These are phyloP conservation scores for Lagothrix lagotricha DNA, from an alignment of 2,797 vertebrate genomes.

Conservation along the genomic window DNA sequence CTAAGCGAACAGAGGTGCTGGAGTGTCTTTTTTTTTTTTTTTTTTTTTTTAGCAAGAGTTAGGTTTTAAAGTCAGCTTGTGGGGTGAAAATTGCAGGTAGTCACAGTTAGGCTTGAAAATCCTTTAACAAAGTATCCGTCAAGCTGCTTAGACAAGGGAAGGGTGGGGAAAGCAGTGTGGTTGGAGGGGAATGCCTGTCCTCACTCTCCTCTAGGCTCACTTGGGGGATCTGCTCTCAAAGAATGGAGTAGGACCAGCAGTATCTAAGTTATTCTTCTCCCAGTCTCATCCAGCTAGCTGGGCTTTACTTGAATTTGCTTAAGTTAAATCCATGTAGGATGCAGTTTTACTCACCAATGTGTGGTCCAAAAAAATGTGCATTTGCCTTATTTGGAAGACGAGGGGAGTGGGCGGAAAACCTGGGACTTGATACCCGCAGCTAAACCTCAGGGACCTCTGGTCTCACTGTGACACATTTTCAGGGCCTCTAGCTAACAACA, in stretches of 20 bases:
- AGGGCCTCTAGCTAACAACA: neutral
- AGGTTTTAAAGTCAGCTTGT: neutral
- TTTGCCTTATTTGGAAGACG: neutral
- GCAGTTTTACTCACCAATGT: neutral
- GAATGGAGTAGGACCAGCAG: neutral
- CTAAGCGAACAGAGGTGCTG: neutral
- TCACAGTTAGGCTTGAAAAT: neutral
- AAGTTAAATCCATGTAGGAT: neutral
- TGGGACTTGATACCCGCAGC: neutral
- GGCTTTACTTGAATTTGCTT: neutral
- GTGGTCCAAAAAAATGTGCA: neutral
- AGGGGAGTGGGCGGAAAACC: neutral
- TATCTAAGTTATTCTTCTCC: neutral
- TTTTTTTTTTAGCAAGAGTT: neutral
- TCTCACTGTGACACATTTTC: neutral
- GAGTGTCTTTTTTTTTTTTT: neutral
- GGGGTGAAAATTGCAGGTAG: neutral
- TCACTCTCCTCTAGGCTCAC: neutral
- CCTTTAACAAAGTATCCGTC: neutral
- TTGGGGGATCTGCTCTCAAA: neutral
- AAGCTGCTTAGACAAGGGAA: neutral
- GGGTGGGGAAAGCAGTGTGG: too few relatives aligned
- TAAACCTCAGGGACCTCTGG: neutral
- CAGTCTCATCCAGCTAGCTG: neutral
- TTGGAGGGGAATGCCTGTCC: fast-evolving